Conservation (phyloP, 2,797 vertebrate species). For the Sebastes miniatus region DNA sequence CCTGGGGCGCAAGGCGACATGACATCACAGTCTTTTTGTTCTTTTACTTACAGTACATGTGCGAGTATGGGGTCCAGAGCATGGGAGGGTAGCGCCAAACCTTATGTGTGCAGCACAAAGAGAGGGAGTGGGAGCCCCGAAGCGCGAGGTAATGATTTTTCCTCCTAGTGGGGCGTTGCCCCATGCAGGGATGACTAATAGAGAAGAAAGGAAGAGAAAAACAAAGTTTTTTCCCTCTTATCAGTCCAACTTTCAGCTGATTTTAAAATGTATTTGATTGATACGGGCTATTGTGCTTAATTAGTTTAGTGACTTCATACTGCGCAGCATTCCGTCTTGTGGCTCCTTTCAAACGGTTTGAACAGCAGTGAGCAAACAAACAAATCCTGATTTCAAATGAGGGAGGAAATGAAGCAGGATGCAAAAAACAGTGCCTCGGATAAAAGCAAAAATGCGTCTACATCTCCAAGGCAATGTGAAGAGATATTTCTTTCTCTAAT, state of each 20-base stretch:
- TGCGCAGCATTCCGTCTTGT: slow-evolving; percentile 5
- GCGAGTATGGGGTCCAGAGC: background rate
- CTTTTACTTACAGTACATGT: slow-evolving; percentile 19
- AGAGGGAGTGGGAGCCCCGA: slow-evolving; percentile 13
- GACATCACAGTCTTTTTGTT: slow-evolving; percentile 13
- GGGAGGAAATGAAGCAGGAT: background rate
- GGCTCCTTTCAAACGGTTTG: background rate
- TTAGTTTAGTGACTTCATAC: slow-evolving; percentile 14
- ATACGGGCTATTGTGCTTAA: slow-evolving; percentile 13
- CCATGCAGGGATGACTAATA: slow-evolving; percentile 23
- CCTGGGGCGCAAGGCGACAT: background rate
- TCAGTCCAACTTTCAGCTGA: slow-evolving; percentile 9
- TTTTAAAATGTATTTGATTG: slow-evolving; percentile 14
- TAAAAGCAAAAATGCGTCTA: background rate
- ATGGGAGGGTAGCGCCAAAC: background rate
- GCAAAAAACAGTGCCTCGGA: background rate
- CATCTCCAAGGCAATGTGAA: background rate
- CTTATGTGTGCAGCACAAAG: slow-evolving; percentile 21
- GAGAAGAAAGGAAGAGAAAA: slow-evolving; percentile 1
- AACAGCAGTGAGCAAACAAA: slow-evolving; percentile 1
- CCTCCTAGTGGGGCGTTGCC: slow-evolving; percentile 14
- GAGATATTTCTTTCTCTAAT: background rate
- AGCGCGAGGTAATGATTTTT: slow-evolving; percentile 45
- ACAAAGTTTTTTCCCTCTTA: slow-evolving; percentile 9
- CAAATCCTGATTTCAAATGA: background rate